Percentiles rank a stretch among this genome's conserved stretches.
These are phyloP conservation scores for Melipona quadrifasciata DNA, from an alignment of 1,140 invertebrate genomes.

Conservation along the genomic window DNA sequence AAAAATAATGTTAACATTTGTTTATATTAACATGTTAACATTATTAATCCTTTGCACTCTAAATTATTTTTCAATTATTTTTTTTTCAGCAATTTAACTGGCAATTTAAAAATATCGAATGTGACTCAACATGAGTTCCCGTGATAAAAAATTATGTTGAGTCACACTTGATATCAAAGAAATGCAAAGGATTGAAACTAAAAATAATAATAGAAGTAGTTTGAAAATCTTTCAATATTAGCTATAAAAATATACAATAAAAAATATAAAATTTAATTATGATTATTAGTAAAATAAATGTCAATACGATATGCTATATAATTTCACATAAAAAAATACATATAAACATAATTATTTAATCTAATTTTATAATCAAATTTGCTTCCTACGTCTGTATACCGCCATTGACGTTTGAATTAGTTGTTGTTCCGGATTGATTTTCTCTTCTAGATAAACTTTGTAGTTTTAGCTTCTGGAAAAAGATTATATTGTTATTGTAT, in stretches of 20 bases:
- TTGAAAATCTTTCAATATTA: neutral
- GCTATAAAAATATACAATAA: neutral
- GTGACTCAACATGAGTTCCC: no score
- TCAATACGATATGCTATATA: no score
- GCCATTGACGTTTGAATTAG: slow-evolving; percentile 54
- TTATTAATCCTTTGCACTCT: no score
- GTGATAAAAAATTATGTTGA: no score
- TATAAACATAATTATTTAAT: neutral
- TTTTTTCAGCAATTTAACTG: no score
- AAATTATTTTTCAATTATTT: no score
- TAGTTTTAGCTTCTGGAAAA: slow-evolving; percentile 57
- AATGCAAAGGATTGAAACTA: no score
- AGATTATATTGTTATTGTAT: neutral
- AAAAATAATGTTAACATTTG: neutral
- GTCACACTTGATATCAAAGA: no score
- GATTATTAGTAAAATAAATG: neutral
- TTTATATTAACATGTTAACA: neutral
- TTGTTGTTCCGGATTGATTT: slow-evolving; percentile 37
- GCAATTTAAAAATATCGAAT: no score
- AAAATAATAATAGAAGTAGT: no score
- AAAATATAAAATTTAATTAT: neutral
- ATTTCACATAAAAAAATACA: neutral
- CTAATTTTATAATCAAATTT: neutral
- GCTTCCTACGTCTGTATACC: slow-evolving; percentile 74
- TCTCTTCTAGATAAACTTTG: slow-evolving; percentile 58